Conservation (phyloP, 2,888 invertebrate genomes). For the Drosophila kambysellisi region DNA sequence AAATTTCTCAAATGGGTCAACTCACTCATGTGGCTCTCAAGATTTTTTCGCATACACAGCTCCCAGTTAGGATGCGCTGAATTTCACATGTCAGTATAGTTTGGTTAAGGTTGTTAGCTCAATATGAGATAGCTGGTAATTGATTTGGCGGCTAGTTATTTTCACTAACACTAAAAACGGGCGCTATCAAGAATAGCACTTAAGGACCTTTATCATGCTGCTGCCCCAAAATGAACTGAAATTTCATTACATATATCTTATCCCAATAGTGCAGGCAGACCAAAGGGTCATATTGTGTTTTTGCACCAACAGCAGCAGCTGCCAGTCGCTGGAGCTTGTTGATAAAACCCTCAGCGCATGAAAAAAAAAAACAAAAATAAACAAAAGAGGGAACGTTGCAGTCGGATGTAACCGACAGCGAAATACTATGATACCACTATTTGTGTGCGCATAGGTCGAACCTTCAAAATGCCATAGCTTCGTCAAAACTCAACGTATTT, state of each 20-base stretch:
- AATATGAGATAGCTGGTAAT: slow-evolving; percentile 13
- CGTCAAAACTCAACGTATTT: no score
- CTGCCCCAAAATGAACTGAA: slow-evolving; percentile 52
- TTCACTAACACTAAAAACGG: slow-evolving; percentile 31
- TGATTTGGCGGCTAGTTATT: slow-evolving; percentile 28
- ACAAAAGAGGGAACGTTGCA: no score
- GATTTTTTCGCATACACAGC: slow-evolving; percentile 35
- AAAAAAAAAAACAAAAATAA: slow-evolving; percentile 16
- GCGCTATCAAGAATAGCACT: slow-evolving; percentile 62
- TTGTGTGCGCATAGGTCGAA: no score
- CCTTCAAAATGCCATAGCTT: no score
- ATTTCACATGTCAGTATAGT: slow-evolving; percentile 13
- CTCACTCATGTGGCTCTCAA: slow-evolving; percentile 14
- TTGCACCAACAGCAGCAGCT: slow-evolving; percentile 22
- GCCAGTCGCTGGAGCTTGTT: slow-evolving; percentile 25
- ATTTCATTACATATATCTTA: slow-evolving; percentile 73
- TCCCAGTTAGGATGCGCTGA: slow-evolving; percentile 17
- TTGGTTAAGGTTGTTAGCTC: slow-evolving; percentile 17
- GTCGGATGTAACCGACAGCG: no score
- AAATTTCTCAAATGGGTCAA: slow-evolving; percentile 61
- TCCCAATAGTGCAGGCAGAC: slow-evolving; percentile 55
- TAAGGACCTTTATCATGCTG: slow-evolving; percentile 74
- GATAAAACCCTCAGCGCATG: slow-evolving; percentile 32
- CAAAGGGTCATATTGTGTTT: slow-evolving; percentile 65
- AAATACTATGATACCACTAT: no score